Conservation (phyloP, 2,797 vertebrate species). For the Euthynnus affinis region DNA sequence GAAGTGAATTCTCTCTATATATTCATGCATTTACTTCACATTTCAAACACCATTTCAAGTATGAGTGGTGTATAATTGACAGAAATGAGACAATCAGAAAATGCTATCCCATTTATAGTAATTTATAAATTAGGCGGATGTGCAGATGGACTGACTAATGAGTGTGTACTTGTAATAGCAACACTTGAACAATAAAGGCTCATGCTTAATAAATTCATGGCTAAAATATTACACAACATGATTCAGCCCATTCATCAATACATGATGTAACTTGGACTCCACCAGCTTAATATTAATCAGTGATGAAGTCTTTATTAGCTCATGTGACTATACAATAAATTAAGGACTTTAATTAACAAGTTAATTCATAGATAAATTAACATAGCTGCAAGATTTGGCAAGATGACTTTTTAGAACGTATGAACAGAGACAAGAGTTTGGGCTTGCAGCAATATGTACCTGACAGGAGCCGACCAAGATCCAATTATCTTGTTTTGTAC, state of each 20-base stretch:
- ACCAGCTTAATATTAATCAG: neutral
- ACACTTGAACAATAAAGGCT: neutral
- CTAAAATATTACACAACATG: neutral
- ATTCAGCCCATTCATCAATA: neutral
- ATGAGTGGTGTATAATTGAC: neutral
- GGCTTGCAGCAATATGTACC: neutral
- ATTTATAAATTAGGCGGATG: conserved; percentile 20
- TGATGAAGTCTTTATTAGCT: neutral
- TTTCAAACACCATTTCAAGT: neutral
- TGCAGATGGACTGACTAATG: conserved; percentile 1
- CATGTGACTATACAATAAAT: neutral
- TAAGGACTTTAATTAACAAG: neutral
- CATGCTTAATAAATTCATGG: neutral
- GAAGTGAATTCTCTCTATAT: neutral
- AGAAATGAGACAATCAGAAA: neutral
- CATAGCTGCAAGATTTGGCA: neutral
- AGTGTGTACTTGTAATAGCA: neutral
- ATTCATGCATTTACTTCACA: neutral
- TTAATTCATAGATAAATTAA: neutral
- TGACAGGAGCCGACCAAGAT: conserved; percentile 6
- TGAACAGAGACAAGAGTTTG: neutral
- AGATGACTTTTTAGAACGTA: neutral
- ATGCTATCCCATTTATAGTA: neutral
- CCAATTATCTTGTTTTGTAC: conserved; percentile 15
- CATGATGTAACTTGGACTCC: neutral